Percentiles rank a stretch among this genome's conserved stretches.
These are phyloP conservation scores for Pecten maximus DNA, from an alignment of 2,888 invertebrate genomes.

Conservation along the genomic window DNA sequence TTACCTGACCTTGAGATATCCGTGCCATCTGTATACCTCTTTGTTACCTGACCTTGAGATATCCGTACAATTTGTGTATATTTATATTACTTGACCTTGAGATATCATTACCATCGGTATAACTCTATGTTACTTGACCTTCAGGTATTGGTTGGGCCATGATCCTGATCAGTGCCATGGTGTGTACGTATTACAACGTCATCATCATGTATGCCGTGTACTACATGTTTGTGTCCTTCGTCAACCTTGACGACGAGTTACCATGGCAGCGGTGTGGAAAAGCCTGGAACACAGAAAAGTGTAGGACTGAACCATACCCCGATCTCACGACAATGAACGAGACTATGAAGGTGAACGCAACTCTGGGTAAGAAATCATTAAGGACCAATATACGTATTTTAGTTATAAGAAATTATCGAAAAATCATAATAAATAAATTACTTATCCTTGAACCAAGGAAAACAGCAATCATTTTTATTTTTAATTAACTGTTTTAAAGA, in stretches of 20 bases:
- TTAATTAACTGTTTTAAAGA: too few species aligned
- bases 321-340: conserved; percentile 51
- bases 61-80: too few species aligned
- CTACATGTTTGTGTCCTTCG: conserved; percentile 92
- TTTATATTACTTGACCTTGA: too few species aligned
- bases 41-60: too few species aligned
- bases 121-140: conserved; percentile 17
- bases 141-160: conserved; percentile 94
- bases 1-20: too few species aligned
- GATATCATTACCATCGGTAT: too few species aligned
- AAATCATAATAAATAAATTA: too few species aligned
- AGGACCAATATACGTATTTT: too few species aligned
- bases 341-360: conserved; percentile 46
- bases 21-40: too few species aligned
- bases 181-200: conserved; percentile 96
- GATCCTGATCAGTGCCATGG: conserved; percentile 94
- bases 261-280: conserved; percentile 92
- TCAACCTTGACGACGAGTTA: conserved; percentile 88
- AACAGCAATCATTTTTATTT: too few species aligned
- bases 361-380: conserved; percentile 22
- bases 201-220: conserved; percentile 98
- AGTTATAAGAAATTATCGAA: too few species aligned
- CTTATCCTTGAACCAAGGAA: too few species aligned
- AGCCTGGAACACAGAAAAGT: conserved; percentile 76
- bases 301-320: conserved; percentile 57